Percentiles rank a stretch among this genome's conserved stretches.
These are phyloP conservation scores for Xerus inauris DNA, from an alignment of 2,113 vertebrate species.

Conservation along the genomic window DNA sequence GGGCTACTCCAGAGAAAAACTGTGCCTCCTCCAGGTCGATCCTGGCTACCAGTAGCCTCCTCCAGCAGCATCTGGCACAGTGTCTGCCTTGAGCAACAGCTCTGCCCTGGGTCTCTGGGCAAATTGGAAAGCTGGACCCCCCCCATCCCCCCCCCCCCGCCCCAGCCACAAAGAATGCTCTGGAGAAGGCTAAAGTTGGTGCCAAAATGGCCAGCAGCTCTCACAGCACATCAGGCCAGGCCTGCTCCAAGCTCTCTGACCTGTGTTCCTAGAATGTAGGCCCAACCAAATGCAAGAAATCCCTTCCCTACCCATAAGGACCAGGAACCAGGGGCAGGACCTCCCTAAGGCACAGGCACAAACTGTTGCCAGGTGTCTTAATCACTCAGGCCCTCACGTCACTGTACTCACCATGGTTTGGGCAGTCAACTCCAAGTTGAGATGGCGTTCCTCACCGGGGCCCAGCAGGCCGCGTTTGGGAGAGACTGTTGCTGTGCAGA, in stretches of 20 bases:
- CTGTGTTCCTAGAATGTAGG: neutral
- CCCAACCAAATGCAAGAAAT: neutral
- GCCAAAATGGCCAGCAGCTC: neutral
- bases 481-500: constrained; percentile 84
- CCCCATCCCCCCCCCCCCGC: neutral
- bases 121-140: neutral
- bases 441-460: constrained; percentile 88
- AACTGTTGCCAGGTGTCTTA: accelerated
- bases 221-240: neutral
- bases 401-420: constrained; percentile 84
- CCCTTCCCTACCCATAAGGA: neutral
- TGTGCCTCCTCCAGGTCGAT: accelerated
- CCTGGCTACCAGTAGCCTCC: neutral
- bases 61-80: neutral
- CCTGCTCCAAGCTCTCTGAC: neutral
- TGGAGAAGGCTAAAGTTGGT: neutral
- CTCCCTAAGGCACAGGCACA: neutral
- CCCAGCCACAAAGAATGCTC: neutral
- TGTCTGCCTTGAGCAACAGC: neutral
- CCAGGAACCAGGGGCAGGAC: neutral
- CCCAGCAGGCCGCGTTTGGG: constrained; percentile 88
- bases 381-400: neutral
- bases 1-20: neutral
- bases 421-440: constrained; percentile 87
- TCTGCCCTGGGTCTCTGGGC: neutral